Evolutionary conservation across 2,113 vertebrate species (phyloP), one percentile per base, ranked within the genome.

Genomic region (Tragelaphus scriptus): DNA sequence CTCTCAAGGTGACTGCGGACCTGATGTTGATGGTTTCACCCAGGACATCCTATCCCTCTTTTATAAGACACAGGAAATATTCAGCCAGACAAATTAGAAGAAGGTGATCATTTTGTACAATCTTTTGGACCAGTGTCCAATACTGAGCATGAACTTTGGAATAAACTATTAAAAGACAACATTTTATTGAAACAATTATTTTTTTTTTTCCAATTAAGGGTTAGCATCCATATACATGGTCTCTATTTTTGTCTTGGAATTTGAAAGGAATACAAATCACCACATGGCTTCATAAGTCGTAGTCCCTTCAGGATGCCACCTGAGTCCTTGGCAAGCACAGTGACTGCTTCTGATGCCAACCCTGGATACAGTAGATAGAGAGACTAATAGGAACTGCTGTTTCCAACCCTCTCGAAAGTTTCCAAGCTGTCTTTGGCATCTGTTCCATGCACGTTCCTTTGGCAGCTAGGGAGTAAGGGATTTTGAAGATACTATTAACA

Each of bases 341-440:
- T 7, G 40, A 13, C 30, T 56, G 75, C 68, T 53, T 13, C 21
- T 15, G 65, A 82, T 95, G 97, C 96, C 97, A 98, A 40, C 6
- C 53, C 81, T 88, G 94, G 85, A 77, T 55, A 58, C 25, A 2
- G 80, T 88, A 96, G 75, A 91, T 59, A 95, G 82, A 95, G 36
- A 82, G 79, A 88, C 85, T 94, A 82, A 92, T 25, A 79, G 95
- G 85, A 95, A 94, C 84, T 92, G 40, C 90, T 90, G 77, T 91
- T 96, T 98, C 95, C 93, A 97, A 87, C 44, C 49, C 82, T 68
- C 88, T 86, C 80, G 77, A 92, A 98, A 65, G 59, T 96, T 96
- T 95, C 90, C 97, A 96, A 98, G 95, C 96, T 97, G 94, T 97
- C 90, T 90, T 90, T 97, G 98, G 97, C 97, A 97, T 97, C 90